Evolutionary conservation across 2,888 invertebrate genomes (phyloP), one percentile per base, ranked within the genome.

Genomic region (Boloria selene): DNA sequence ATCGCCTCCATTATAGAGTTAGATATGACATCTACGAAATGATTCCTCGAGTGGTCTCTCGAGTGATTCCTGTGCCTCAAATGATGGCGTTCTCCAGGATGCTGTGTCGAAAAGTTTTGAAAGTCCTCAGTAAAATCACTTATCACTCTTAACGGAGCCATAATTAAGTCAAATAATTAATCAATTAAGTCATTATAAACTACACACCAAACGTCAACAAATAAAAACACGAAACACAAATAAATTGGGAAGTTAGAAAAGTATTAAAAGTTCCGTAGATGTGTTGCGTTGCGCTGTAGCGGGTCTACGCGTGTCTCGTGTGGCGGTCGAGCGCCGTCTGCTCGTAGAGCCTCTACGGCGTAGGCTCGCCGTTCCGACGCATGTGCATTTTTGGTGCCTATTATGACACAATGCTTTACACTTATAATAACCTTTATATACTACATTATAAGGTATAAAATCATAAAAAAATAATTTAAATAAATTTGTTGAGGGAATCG

Each of bases 1-100:
- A 92, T 85, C 70, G 84, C 87, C 61, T 93, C 93, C 78, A 93
- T 84, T 70, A 93, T 86, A 0, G 92, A 87, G 71, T 87, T 93
- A 0, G 93, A 90, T 3, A 93, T 70, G 18, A 90, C 78, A 54
- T 93, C 93, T 17, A 86, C 86, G 22, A 90, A 80, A 67, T 81
- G 81, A 61, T 81, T 87, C 61, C 77, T 79, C 45, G 86, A 83
- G 18, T 74, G 75, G 50, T 88, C 86, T 64, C 88, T 88, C 75
- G 83, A 69, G 83, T 89, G 65, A 83, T 88, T 61, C 81, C 77
- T 22, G 81, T 85, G 80, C 80, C 88, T 73, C 79, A 87, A 66
- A 68, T 76, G 69, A 65, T 74, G 70, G 45, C 66, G 63, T 42
- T 69, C 64, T 59, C 72, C 75, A 0, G 84, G 80, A 67, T 78